Evolutionary conservation across 2,797 vertebrate genomes (phyloP), one percentile per base, ranked within the genome.

Genomic region (Chelon labrosus): DNA sequence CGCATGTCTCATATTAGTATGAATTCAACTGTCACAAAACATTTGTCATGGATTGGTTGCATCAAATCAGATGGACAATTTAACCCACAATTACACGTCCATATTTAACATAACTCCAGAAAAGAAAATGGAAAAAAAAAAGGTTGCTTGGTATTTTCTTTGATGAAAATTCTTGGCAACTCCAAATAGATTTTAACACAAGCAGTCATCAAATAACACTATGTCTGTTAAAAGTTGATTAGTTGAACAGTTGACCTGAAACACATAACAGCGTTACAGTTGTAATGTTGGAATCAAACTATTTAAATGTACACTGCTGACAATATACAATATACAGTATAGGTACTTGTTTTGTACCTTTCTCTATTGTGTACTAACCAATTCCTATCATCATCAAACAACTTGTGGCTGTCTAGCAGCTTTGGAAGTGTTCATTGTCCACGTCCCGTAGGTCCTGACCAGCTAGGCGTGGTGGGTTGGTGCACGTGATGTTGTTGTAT

Each of bases 401-500:
- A 31, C 7, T 5, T 22, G 10, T 63, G 35, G 66, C 25, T 68
- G 37, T 35, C 94, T 88, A 97, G 87, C 98, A 99, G 77, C 92
- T 89, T 41, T 88, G 84, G 84, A 98, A 97, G 70, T 92, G 87
- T 83, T 94, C 94, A 60, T 90, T 93, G 0, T 84, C 71, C 39
- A 95, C 63, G 60, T 99, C 97, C 0, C 97, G 93, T 25, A 99
- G 94, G 88, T 99, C 98, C 13, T 95, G 93, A 65, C 97, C 96
- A 0, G 82, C 87, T 46, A 96, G 19, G 0, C 71, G 79, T 0
- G 90, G 84, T 0, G 98, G 98, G 39, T 94, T 92, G 50, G 74
- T 91, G 62, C 98, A 99, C 67, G 97, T 98, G 83, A 99, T 96
- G 74, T 98, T 99, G 91, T 99, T 99, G 87, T 96, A 96, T 64